Conservation (phyloP, 1,140 invertebrate genomes). For the Physella acuta region DNA sequence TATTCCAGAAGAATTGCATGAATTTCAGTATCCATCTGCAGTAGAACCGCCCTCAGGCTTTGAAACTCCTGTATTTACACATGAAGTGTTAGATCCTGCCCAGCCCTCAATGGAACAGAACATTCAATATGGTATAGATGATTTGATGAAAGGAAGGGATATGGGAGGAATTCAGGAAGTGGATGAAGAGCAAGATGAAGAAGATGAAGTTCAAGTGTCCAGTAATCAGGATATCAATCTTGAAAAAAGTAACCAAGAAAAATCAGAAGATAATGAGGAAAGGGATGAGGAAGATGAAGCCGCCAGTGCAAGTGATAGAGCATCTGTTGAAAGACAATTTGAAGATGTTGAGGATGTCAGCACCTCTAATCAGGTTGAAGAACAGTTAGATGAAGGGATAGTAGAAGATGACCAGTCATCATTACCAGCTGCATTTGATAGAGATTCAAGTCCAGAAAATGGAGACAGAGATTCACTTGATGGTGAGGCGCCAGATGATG, state of each 20-base stretch:
- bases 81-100: slow-evolving; percentile 18
- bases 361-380: slow-evolving; percentile 4
- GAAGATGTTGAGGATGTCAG: slow-evolving; percentile 24
- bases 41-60: not conserved
- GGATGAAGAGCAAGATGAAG: slow-evolving; percentile 34
- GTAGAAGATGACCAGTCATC: slow-evolving; percentile 31
- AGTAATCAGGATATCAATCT: slow-evolving; percentile 27
- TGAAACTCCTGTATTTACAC: slow-evolving; percentile 24
- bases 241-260: not conserved
- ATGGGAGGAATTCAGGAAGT: slow-evolving; percentile 45
- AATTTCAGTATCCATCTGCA: slow-evolving; percentile 1
- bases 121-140: slow-evolving; percentile 35
- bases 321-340: slow-evolving; percentile 21
- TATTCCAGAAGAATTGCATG: slow-evolving; percentile 19
- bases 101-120: slow-evolving; percentile 26
- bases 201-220: slow-evolving; percentile 9
- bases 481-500: slow-evolving; percentile 36
- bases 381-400: slow-evolving; percentile 30
- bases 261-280: slow-evolving; percentile 21
- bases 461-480: slow-evolving; percentile 41
- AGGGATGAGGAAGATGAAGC: slow-evolving; percentile 30
- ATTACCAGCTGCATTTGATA: slow-evolving; percentile 45
- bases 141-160: slow-evolving; percentile 14
- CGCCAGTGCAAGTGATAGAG: slow-evolving; percentile 10
- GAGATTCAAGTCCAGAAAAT: slow-evolving; percentile 31